Evolutionary conservation across 2,113 vertebrate genomes (phyloP).

Genomic region (Bambusicola thoracicus): DNA sequence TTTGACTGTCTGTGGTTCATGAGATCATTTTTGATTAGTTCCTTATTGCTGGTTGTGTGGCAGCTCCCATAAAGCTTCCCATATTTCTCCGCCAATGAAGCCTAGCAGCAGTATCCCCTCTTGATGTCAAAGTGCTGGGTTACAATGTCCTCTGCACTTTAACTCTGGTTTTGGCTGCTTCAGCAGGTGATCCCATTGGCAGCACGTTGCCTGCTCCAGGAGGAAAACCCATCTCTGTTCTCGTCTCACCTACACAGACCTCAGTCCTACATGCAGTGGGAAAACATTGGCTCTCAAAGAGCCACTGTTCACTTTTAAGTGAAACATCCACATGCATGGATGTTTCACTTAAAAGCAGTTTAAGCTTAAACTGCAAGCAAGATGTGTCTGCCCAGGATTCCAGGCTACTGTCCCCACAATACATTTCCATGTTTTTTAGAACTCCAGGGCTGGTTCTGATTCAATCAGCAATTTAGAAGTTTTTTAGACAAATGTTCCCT

Average conservation of each 20-base stretch:
- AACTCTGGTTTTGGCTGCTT: neutral
- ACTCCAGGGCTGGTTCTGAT: rapidly evolving
- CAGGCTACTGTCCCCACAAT: neutral
- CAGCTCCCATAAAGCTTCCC: neutral
- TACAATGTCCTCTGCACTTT: neutral
- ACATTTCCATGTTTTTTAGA: neutral
- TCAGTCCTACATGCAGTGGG: neutral
- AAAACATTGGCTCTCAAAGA: neutral
- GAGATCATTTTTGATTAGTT: neutral
- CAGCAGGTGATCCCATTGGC: neutral
- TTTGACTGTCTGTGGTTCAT: neutral
- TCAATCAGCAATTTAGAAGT: neutral
- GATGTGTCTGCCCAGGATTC: neutral
- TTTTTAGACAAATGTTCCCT: neutral
- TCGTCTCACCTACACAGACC: neutral
- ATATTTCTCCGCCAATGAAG: neutral
- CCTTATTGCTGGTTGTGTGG: neutral
- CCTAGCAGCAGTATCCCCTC: neutral
- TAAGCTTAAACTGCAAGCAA: neutral
- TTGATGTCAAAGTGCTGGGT: neutral
- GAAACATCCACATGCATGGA: neutral
- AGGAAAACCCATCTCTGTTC: neutral
- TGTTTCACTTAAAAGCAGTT: neutral
- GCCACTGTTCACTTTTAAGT: too few relatives aligned
- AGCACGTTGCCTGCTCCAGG: neutral